Conservation (phyloP, 2,888 invertebrate species). For the Chrysomela aeneicollis region DNA sequence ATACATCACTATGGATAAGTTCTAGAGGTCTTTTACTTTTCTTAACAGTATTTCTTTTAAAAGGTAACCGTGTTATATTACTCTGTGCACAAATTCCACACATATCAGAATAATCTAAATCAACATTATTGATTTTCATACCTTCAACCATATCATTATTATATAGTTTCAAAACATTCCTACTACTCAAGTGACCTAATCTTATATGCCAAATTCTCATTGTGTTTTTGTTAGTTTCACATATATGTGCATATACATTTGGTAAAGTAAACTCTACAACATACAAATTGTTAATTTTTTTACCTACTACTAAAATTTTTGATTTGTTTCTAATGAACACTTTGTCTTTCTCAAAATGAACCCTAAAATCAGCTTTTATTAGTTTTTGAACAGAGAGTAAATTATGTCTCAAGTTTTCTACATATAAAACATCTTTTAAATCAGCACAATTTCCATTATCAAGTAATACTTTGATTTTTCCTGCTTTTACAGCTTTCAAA, state of each 20-base stretch:
- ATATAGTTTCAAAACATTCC: neutral
- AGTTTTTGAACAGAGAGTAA: conserved; percentile 3
- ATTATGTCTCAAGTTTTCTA: conserved; percentile 9
- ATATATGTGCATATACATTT: too few relatives aligned
- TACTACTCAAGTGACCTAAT: too few relatives aligned
- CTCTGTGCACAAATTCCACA: too few relatives aligned
- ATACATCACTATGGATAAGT: conserved; percentile 2
- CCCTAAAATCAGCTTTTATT: neutral
- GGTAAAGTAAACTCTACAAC: too few relatives aligned
- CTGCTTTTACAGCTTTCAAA: neutral
- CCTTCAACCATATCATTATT: conserved; percentile 7
- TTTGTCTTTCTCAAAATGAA: neutral
- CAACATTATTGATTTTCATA: neutral
- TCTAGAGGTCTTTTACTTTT: neutral
- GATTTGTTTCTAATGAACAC: neutral
- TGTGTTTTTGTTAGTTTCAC: too few relatives aligned
- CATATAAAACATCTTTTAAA: neutral
- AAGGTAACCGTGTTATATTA: too few relatives aligned
- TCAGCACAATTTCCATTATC: conserved; percentile 3
- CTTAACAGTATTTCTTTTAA: too few relatives aligned
- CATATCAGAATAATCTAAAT: neutral
- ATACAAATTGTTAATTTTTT: too few relatives aligned
- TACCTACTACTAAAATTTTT: neutral
- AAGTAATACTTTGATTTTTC: neutral
- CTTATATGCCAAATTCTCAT: too few relatives aligned